Evolutionary conservation across 1,140 invertebrate genomes (phyloP).

Genomic region (Gonatopus flavifemur): DNA sequence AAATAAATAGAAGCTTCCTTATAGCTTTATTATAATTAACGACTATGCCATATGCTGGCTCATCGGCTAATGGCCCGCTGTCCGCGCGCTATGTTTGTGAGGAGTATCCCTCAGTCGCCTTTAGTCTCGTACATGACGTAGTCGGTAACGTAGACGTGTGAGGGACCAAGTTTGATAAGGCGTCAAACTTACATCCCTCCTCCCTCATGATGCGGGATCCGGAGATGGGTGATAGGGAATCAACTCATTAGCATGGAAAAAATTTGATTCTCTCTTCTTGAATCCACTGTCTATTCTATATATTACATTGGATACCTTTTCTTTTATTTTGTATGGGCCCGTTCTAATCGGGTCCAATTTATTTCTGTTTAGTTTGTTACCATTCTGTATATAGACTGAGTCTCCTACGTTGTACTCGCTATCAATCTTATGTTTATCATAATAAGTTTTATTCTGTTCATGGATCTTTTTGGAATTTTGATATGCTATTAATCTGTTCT

Average conservation of each 20-base stretch:
- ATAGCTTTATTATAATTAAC: too few relatives aligned
- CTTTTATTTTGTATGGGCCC: conserved; percentile 9
- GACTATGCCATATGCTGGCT: too few relatives aligned
- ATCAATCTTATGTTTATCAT: conserved; percentile 15
- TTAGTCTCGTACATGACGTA: too few relatives aligned
- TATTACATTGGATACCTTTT: conserved; percentile 11
- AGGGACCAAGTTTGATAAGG: too few relatives aligned
- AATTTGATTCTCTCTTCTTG: conserved; percentile 2
- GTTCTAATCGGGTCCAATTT: conserved; percentile 11
- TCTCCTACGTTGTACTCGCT: conserved; percentile 8
- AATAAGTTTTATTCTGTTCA: conserved; percentile 20
- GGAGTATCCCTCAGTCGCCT: too few relatives aligned
- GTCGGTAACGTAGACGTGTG: too few relatives aligned
- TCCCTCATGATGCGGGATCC: background rate
- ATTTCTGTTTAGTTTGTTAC: conserved; percentile 13
- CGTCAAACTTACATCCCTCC: conserved; percentile 16
- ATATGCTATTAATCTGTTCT: conserved; percentile 12
- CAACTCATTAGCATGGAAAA: conserved; percentile 11
- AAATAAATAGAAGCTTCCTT: too few relatives aligned
- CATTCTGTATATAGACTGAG: conserved; percentile 13
- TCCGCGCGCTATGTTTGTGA: too few relatives aligned
- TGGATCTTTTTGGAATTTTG: conserved; percentile 16
- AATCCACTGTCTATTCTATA: conserved; percentile 7
- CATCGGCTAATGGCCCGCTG: too few relatives aligned
- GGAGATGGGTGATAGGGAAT: background rate